Evolutionary conservation across 2,113 vertebrate species (phyloP).

Genomic region (Seriola aureovittata): DNA sequence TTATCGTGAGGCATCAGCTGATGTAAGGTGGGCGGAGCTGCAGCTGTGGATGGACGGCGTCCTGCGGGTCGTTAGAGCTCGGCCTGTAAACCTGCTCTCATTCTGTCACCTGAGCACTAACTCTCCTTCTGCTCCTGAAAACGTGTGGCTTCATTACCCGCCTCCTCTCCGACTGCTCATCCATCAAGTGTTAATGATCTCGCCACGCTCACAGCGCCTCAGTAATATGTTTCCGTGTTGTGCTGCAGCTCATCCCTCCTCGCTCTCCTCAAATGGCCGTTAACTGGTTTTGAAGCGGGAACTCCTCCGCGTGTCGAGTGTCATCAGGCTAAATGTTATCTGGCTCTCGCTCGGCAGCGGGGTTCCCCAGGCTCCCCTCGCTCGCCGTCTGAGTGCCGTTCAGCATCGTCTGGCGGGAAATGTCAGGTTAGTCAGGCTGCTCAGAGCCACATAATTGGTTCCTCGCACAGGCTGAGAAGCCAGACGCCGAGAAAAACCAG

Average conservation of each 20-base stretch:
- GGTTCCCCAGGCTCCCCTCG: constrained; percentile 42
- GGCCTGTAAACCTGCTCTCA: constrained; percentile 11
- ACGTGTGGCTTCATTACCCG: background rate
- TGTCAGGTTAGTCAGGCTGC: constrained; percentile 42
- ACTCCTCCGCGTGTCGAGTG: constrained; percentile 25
- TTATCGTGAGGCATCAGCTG: background rate
- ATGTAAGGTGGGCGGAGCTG: background rate
- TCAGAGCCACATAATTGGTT: constrained; percentile 22
- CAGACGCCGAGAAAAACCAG: background rate
- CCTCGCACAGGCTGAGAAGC: constrained; percentile 27
- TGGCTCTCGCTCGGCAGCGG: background rate
- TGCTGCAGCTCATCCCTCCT: background rate
- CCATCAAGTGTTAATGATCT: constrained; percentile 28
- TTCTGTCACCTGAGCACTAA: background rate
- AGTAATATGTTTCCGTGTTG: constrained; percentile 15
- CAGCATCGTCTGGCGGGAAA: constrained; percentile 37
- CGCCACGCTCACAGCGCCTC: background rate
- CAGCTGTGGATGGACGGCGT: background rate
- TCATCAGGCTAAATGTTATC: constrained; percentile 51
- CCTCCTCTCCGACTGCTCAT: background rate
- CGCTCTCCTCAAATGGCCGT: background rate
- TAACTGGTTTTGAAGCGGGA: background rate
- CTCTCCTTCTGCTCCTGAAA: background rate
- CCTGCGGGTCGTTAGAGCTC: background rate
- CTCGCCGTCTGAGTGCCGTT: background rate